Percentiles rank a stretch among this genome's conserved stretches.
Evolutionary conservation across 1,140 invertebrate species (phyloP).

Genomic region (Drosophila sp.): DNA sequence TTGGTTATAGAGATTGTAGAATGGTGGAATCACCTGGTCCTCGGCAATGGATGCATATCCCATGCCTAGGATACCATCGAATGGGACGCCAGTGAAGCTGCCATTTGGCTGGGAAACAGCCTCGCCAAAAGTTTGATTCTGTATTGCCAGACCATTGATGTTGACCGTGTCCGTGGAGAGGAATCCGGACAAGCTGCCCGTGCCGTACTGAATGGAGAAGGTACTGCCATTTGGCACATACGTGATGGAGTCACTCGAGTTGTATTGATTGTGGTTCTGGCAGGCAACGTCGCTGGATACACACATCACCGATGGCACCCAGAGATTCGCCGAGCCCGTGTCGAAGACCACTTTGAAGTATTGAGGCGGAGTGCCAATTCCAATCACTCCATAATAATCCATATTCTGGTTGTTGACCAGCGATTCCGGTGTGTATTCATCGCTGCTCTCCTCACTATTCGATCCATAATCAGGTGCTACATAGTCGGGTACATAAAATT

Average conservation of each 20-base stretch:
- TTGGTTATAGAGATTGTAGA: slow-evolving; percentile 96
- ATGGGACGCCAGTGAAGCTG: slow-evolving; percentile 96
- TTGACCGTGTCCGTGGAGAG: slow-evolving; percentile 69
- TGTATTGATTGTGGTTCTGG: slow-evolving; percentile 70
- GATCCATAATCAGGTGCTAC: slow-evolving; percentile 32
- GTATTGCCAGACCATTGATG: slow-evolving; percentile 88
- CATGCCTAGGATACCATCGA: slow-evolving; percentile 98
- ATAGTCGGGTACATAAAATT: slow-evolving; percentile 34
- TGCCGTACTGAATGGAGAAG: slow-evolving; percentile 74
- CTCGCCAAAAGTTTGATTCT: slow-evolving; percentile 97
- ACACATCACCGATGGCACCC: slow-evolving; percentile 71
- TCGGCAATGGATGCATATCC: slow-evolving; percentile 94
- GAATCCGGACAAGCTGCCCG: slow-evolving; percentile 63
- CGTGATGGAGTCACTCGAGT: slow-evolving; percentile 65
- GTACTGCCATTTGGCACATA: slow-evolving; percentile 57
- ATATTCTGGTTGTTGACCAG: slow-evolving; percentile 67
- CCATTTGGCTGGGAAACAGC: slow-evolving; percentile 95
- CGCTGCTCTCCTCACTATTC: slow-evolving; percentile 26
- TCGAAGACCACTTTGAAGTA: slow-evolving; percentile 82
- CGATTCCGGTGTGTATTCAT: slow-evolving; percentile 49
- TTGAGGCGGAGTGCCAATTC: slow-evolving; percentile 96
- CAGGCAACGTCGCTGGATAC: slow-evolving; percentile 61
- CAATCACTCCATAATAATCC: slow-evolving; percentile 89
- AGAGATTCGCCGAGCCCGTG: slow-evolving; percentile 72
- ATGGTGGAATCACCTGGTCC: slow-evolving; percentile 94